A percentile compares a stretch with the other conserved stretches of the same genome.
Conservation (phyloP, 2,888 invertebrate species). For the Odiellus spinosus region DNA sequence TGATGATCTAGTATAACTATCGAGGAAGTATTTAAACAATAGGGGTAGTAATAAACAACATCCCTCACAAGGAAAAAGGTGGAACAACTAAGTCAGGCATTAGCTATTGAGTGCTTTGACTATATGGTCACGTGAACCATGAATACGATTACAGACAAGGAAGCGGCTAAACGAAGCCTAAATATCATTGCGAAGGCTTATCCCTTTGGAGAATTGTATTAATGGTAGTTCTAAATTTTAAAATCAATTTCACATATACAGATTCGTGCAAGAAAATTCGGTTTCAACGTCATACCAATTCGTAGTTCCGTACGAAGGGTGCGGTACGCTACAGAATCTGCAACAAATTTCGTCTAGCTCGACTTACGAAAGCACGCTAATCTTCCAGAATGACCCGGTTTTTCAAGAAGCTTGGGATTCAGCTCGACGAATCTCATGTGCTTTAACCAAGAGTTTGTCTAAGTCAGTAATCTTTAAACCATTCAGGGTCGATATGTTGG, state of each 20-base stretch:
- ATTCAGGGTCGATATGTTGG: constrained; percentile 20
- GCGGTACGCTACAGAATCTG: neutral
- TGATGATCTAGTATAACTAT: too few relatives aligned
- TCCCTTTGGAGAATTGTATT: too few relatives aligned
- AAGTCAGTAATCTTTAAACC: constrained; percentile 22
- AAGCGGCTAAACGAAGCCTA: too few relatives aligned
- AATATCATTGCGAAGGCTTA: too few relatives aligned
- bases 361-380: constrained; percentile 20
- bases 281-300: neutral
- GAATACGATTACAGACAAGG: too few relatives aligned
- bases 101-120: too few relatives aligned
- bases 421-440: constrained; percentile 20
- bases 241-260: neutral
- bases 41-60: too few relatives aligned
- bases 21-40: too few relatives aligned
- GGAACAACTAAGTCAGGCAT: too few relatives aligned
- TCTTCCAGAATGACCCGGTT: constrained; percentile 22
- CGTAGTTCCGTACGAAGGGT: neutral
- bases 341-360: neutral
- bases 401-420: constrained; percentile 23
- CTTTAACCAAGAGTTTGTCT: constrained; percentile 13
- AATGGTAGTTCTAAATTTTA: too few relatives aligned
- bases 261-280: neutral
- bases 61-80: too few relatives aligned
- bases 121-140: too few relatives aligned